These are phyloP conservation scores for Dicyrtoma fusca DNA, from an alignment of 2,888 invertebrate species.

Conservation along the genomic window DNA sequence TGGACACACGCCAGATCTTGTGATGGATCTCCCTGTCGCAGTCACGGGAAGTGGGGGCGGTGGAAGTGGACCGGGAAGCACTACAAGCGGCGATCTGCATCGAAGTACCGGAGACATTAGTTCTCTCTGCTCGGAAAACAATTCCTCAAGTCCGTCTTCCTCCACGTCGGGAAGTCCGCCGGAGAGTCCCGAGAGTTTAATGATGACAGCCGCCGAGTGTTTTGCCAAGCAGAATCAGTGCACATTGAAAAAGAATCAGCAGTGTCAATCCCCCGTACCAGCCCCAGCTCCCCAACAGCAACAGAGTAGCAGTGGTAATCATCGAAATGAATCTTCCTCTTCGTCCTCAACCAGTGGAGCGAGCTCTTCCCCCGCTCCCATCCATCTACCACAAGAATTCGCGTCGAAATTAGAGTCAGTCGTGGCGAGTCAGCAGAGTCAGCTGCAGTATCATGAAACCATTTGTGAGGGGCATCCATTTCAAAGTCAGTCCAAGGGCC, in stretches of 20 bases:
- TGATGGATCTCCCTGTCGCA: constrained; percentile 77
- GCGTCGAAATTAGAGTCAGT: constrained; percentile 42
- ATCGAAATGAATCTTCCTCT: constrained; percentile 20
- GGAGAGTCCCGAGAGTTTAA: constrained; percentile 63
- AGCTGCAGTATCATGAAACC: neutral
- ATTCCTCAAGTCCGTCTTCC: constrained; percentile 23
- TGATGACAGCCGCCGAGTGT: constrained; percentile 74
- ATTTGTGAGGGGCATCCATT: too few relatives aligned
- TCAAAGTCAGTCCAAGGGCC: too few relatives aligned
- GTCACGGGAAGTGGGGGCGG: constrained; percentile 54
- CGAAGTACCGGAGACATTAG: neutral
- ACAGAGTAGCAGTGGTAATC: constrained; percentile 21
- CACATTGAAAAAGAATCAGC: constrained; percentile 73
- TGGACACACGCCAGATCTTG: constrained; percentile 72
- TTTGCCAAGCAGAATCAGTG: constrained; percentile 80
- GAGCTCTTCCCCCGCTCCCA: too few relatives aligned
- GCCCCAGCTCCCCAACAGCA: constrained; percentile 42
- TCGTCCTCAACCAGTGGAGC: constrained; percentile 39
- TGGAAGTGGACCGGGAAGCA: neutral
- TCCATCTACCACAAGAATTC: neutral
- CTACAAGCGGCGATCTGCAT: constrained; percentile 14
- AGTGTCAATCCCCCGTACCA: constrained; percentile 56
- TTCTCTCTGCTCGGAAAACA: constrained; percentile 7
- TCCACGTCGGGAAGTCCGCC: constrained; percentile 58
- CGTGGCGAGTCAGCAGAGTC: constrained; percentile 4